Evolutionary conservation across 53 echinoderm and acorn worm species (phyloP), one percentile per base, ranked within the genome.

Genomic region (Temnopleurus reevesii): DNA sequence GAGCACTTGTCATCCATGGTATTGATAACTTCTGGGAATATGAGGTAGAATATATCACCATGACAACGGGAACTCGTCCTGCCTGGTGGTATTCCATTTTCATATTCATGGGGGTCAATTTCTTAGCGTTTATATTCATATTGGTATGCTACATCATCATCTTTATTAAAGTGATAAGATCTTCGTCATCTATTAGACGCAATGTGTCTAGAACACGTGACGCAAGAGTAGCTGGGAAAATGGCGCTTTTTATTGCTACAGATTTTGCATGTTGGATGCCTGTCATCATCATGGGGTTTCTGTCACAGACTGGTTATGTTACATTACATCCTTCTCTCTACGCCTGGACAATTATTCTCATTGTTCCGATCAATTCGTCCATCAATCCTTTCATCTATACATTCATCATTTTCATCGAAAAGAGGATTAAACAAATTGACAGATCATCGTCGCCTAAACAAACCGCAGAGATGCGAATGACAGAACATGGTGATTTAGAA

Each of bases 211-310:
- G 65, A 17, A 10, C 29, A 21, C 81, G 83, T 6, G 89, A 92
- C 2, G 89, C 83, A 15, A 89, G 80, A 29, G 31, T 92, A 25
- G 92, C 92, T 8, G 15, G 64, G 2, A 89, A 76, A 8, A 92
- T 92, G 92, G 89, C 83, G 65, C 17, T 92, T 19, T 82, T 92
- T 19, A 76, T 92, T 8, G 89, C 59, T 9, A 92, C 92, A 18
- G 83, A 92, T 81, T 92, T 92, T 46, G 45, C 44, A 36, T 92
- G 92, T 61, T 92, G 92, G 92, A 60, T 92, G 58, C 92, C 89
- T 8, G 81, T 92, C n/a, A 92, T 92, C 19, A 23, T 92, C n/a
- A 89, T 92, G 89, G 89, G 92, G 8, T 65, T 92, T 29, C 71
- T 92, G 3, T 57, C 91, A 9, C 89, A 88, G 35, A 81, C 91